Conservation (phyloP, 2,888 invertebrate species). For the Thelaira solivaga region DNA sequence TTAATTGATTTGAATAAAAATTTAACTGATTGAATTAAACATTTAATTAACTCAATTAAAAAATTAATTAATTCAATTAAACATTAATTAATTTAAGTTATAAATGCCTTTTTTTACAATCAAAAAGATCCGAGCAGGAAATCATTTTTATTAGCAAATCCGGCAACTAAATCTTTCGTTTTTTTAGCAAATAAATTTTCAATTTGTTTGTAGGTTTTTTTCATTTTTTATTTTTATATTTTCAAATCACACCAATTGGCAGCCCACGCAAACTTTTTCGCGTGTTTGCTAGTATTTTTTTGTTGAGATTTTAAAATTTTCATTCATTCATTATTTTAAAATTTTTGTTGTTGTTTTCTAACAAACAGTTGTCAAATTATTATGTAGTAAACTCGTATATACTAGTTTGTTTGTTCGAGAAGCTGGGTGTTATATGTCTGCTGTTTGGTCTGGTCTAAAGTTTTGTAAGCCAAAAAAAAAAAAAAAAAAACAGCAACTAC, state of each 20-base stretch:
- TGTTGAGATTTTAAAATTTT: conserved; percentile 27
- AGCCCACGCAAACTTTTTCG: conserved; percentile 45
- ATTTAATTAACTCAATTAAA: too few species aligned
- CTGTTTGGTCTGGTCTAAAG: not conserved
- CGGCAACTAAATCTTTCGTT: conserved; percentile 10
- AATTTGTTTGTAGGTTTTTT: too few species aligned
- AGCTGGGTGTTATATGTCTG: conserved; percentile 30
- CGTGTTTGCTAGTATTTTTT: conserved; percentile 10
- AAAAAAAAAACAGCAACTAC: too few species aligned
- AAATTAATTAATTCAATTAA: too few species aligned
- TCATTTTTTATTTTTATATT: too few species aligned
- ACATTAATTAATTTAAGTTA: too few species aligned
- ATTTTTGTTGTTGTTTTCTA: conserved; percentile 16
- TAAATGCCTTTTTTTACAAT: too few species aligned
- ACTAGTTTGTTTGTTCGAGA: not conserved
- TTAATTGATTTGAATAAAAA: too few species aligned
- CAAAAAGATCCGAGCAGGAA: too few species aligned
- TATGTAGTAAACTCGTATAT: too few species aligned
- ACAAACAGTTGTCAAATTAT: conserved; percentile 54
- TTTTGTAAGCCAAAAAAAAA: too few species aligned
- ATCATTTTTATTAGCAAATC: not conserved
- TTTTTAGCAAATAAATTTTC: not conserved
- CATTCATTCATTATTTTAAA: conserved; percentile 29
- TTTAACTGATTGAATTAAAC: too few species aligned
- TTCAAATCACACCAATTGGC: conserved; percentile 13